Evolutionary conservation across 2,113 vertebrate species (phyloP), one percentile per base, ranked within the genome.

Genomic region (Dipodomys stephensi): DNA sequence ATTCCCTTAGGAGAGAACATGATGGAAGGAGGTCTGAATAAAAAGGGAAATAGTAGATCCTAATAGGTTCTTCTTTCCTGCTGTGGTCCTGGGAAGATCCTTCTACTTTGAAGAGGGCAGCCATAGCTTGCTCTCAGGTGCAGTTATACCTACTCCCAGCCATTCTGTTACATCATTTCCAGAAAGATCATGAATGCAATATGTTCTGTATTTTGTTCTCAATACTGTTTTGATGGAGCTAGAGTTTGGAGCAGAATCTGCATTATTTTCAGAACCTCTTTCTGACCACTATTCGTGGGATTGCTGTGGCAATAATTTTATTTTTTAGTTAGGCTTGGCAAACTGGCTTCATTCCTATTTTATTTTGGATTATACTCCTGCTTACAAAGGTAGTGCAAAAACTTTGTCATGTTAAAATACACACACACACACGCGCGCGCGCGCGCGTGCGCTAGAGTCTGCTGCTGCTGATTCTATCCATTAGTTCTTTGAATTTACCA

Each of bases 311-410:
- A 11, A 39, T 64, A 30, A 23, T 57, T 80, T 39, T 88, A 7
- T 30, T 62, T 39, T 94, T 80, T 64, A 39, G 49, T 46, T 79
- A n/a, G 13, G 2, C 28, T 87, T 44, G 67, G 12, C 32, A 67
- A 74, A 35, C 60, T 79, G 90, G 32, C 7, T 68, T 87, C 67
- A 64, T 12, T 44, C 9, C 30, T 30, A 49, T 84, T 87, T 87
- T 60, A 23, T 79, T 44, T 23, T 39, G 65, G 76, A 72, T 73
- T 68, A 44, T 46, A 77, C 19, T 30, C 4, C 77, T 57, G 1
- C 84, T 92, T 71, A 60, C 0, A 91, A n/a, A 85, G 91, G 85
- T 78, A 95, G 49, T 35, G 20, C 4, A 53, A 67, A 72, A 88
- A 69, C 13, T 20, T 60, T 92, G 94, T 72, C 1, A 62, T 87